Percentiles rank a stretch among this genome's conserved stretches.
These are phyloP conservation scores for Ostrea denselamellosa DNA, from an alignment of 1,140 invertebrate species.

Conservation along the genomic window DNA sequence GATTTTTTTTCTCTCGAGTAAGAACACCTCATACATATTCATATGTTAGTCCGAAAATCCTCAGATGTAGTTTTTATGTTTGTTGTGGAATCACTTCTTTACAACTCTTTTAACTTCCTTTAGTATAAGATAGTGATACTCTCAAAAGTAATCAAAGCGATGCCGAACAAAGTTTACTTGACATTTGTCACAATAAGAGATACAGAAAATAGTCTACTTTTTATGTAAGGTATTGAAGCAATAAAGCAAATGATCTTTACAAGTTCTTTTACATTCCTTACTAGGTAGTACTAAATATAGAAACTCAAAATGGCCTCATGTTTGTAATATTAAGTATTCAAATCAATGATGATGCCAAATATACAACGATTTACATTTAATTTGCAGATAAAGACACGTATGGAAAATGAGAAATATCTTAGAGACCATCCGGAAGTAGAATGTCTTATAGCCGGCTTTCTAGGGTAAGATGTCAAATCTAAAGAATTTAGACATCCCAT, in stretches of 20 bases:
- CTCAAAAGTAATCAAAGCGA: too few species aligned
- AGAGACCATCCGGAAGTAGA: constrained; percentile 77
- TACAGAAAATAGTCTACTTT: too few species aligned
- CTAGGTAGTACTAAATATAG: too few species aligned
- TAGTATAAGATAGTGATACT: not conserved
- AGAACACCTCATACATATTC: not conserved
- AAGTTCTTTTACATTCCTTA: too few species aligned
- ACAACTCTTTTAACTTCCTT: not conserved
- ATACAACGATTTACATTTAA: not conserved
- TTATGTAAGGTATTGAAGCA: too few species aligned
- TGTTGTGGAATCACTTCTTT: not conserved
- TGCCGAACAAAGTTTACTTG: too few species aligned
- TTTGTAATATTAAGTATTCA: too few species aligned
- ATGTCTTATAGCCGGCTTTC: constrained; percentile 74
- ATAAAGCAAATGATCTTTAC: too few species aligned
- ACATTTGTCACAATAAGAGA: too few species aligned
- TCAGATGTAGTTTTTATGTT: not conserved
- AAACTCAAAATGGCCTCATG: too few species aligned
- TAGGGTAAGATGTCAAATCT: constrained; percentile 66
- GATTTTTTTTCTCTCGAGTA: not conserved
- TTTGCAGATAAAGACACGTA: constrained; percentile 72
- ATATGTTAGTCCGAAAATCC: constrained; percentile 10
- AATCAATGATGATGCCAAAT: not conserved
- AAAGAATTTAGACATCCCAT: not conserved
- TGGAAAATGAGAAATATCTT: constrained; percentile 76